These are phyloP conservation scores for Macaria notata DNA, from an alignment of 2,888 invertebrate species.

Conservation along the genomic window DNA sequence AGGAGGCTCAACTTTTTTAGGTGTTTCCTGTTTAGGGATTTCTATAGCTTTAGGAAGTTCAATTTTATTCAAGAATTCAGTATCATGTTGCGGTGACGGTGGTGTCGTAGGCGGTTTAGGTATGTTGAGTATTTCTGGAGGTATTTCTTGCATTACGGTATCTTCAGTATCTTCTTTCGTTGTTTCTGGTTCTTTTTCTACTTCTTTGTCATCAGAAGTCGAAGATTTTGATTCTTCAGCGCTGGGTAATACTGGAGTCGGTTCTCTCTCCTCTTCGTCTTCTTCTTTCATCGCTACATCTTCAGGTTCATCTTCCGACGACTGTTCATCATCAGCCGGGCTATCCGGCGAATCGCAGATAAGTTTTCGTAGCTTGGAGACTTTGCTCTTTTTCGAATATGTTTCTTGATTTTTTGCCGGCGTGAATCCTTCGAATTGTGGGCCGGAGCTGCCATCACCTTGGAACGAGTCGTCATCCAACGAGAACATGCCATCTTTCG, in stretches of 20 bases:
- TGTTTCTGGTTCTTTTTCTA: conserved; percentile 44
- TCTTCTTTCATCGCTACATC: conserved; percentile 56
- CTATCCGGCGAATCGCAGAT: conserved; percentile 78
- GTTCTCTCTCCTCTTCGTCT: conserved; percentile 41
- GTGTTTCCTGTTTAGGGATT: conserved; percentile 18
- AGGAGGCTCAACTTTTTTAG: conserved; percentile 18
- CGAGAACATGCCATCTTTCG: conserved; percentile 83
- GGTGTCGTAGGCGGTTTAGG: conserved; percentile 60
- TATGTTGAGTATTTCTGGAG: conserved; percentile 36
- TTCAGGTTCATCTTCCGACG: conserved; percentile 74
- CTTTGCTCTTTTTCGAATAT: conserved; percentile 77
- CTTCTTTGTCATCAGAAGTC: conserved; percentile 45
- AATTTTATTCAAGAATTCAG: conserved; percentile 40
- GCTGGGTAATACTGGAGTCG: conserved; percentile 46
- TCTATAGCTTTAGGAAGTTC: conserved; percentile 23
- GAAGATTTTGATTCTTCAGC: conserved; percentile 47
- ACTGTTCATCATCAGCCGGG: conserved; percentile 78
- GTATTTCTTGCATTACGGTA: conserved; percentile 40
- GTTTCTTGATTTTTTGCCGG: conserved; percentile 82
- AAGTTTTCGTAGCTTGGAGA: conserved; percentile 68
- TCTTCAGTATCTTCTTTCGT: conserved; percentile 43
- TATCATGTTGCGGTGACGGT: conserved; percentile 40
- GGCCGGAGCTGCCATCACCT: conserved; percentile 76
- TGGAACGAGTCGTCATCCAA: conserved; percentile 84
- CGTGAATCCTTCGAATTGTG: conserved; percentile 81